Percentiles rank a stretch among this genome's conserved stretches.
Evolutionary conservation across 2,888 invertebrate species (phyloP).

Genomic region (Thymelicus lineola): DNA sequence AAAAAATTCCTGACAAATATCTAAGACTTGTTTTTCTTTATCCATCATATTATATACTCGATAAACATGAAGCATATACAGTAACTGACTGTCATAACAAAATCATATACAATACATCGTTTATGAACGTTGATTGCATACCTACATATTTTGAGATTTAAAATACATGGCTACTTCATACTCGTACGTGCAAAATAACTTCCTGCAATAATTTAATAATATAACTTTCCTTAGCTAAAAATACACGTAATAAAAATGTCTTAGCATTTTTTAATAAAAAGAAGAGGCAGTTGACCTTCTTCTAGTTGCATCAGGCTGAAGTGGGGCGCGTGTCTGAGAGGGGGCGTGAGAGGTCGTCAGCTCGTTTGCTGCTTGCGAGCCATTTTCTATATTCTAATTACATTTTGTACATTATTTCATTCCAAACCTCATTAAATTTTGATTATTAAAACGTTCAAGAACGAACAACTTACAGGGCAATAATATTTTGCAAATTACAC

Average conservation of each 20-base stretch:
- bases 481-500: no score
- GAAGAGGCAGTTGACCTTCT: conserved; percentile 16
- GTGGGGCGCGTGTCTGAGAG: not conserved
- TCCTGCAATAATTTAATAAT: not conserved
- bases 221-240: not conserved
- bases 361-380: conserved; percentile 1
- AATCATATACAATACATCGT: no score
- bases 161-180: no score
- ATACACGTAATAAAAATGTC: conserved; percentile 1
- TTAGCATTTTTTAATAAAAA: conserved; percentile 10
- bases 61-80: no score
- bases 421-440: not conserved
- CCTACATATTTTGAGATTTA: no score
- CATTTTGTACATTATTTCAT: conserved; percentile 1
- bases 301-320: conserved; percentile 15
- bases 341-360: conserved; percentile 3
- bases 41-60: no score
- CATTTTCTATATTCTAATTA: conserved; percentile 11
- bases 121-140: no score
- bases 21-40: no score
- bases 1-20: no score
- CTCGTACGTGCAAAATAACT: no score
- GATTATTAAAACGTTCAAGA: not conserved
- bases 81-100: no score
- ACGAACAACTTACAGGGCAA: no score